Conservation (phyloP, 2,113 vertebrate genomes). For the Laticauda colubrina region DNA sequence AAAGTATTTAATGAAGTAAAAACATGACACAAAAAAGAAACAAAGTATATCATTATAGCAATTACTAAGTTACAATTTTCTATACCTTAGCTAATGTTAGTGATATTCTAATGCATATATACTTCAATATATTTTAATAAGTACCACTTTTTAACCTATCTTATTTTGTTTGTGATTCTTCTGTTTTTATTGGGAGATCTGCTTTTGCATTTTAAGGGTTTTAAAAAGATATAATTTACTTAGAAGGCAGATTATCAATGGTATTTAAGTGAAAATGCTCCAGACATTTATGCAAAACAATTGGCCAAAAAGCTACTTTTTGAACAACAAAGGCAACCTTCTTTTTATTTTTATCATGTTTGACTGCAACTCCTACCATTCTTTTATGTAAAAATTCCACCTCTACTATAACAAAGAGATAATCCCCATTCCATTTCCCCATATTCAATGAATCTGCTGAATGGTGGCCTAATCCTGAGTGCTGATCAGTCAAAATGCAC, state of each 20-base stretch:
- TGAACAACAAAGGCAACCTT: not conserved
- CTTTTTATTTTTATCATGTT: not conserved
- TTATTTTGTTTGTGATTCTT: not conserved
- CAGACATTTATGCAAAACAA: not conserved
- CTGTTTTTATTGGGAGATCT: not conserved
- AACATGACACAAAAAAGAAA: not conserved
- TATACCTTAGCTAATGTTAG: not conserved
- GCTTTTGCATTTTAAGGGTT: not conserved
- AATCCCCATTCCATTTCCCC: not conserved
- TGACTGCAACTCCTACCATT: not conserved
- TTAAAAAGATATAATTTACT: not conserved
- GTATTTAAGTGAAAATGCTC: not conserved
- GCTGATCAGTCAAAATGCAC: constrained; percentile 2
- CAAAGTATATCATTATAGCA: not conserved
- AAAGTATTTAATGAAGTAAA: not conserved
- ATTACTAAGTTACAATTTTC: not conserved
- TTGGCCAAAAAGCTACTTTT: not conserved
- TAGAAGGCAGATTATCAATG: not conserved
- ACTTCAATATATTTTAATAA: not conserved
- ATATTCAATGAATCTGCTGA: not conserved
- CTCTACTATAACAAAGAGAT: not conserved
- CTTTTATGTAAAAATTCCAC: not conserved
- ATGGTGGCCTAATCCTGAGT: not conserved
- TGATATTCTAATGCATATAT: not conserved
- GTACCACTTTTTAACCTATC: not conserved